Conservation (phyloP, 1,140 invertebrate genomes). For the Bursaphelenchus mucronatus region DNA sequence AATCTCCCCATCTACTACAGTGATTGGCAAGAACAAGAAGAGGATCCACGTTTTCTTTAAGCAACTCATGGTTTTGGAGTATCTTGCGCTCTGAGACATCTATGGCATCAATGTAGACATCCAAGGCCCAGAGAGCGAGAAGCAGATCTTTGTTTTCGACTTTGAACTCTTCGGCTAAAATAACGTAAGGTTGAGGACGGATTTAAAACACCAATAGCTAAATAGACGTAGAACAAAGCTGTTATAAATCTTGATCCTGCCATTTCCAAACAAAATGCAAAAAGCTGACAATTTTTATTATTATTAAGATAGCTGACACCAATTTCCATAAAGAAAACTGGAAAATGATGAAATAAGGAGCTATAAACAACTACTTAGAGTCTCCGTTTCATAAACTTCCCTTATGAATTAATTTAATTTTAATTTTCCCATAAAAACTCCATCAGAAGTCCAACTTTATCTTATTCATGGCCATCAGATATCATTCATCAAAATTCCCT, state of each 20-base stretch:
- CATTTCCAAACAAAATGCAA: too few species aligned
- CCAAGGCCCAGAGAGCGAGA: not conserved
- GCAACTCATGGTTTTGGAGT: not conserved
- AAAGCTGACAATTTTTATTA: too few species aligned
- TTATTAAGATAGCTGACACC: too few species aligned
- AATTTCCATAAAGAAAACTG: too few species aligned
- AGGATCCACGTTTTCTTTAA: conserved; percentile 6
- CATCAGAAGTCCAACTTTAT: too few species aligned
- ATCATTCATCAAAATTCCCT: too few species aligned
- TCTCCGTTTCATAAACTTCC: too few species aligned
- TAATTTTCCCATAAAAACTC: too few species aligned
- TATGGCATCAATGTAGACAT: conserved; percentile 2
- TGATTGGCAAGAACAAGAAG: conserved; percentile 7
- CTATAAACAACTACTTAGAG: too few species aligned
- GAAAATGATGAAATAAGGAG: too few species aligned
- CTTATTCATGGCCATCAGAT: too few species aligned
- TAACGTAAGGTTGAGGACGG: not conserved
- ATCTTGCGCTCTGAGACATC: not conserved
- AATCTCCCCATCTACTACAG: not conserved
- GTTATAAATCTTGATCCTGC: not conserved
- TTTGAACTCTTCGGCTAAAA: conserved; percentile 17
- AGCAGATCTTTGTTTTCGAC: conserved; percentile 7
- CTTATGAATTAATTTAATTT: too few species aligned
- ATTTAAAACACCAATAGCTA: conserved; percentile 2
- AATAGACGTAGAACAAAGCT: not conserved